Conservation (phyloP, 2,797 vertebrate species). For the Gorsachius magnificus region DNA sequence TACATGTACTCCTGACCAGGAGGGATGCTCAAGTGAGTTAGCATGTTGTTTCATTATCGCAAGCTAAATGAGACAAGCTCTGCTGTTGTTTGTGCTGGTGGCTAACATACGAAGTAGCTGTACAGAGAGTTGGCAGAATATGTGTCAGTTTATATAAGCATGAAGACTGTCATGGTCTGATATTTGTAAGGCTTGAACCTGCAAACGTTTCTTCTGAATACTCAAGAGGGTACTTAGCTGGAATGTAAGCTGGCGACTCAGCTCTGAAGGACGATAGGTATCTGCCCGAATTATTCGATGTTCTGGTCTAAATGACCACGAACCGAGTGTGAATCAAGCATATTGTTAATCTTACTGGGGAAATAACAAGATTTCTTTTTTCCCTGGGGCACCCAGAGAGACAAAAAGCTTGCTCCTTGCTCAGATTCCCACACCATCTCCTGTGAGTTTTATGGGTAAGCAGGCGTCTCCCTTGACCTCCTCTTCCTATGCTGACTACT, state of each 20-base stretch:
- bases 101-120: background rate
- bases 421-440: background rate
- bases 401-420: background rate
- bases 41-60: background rate
- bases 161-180: background rate
- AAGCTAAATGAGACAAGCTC: background rate
- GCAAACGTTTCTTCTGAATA: background rate
- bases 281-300: background rate
- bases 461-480: background rate
- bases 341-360: background rate
- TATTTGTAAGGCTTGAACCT: background rate
- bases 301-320: background rate
- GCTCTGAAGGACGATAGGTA: background rate
- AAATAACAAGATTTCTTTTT: background rate
- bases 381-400: background rate
- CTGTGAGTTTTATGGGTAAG: background rate
- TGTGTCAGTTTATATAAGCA: background rate
- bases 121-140: background rate
- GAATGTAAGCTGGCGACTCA: background rate
- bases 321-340: background rate
- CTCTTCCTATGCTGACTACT: accelerated
- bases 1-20: background rate
- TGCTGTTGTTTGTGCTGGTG: background rate
- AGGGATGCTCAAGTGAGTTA: background rate
- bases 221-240: background rate